These are phyloP conservation scores for Rhagium mordax DNA, from an alignment of 2,888 invertebrate species.

Conservation along the genomic window DNA sequence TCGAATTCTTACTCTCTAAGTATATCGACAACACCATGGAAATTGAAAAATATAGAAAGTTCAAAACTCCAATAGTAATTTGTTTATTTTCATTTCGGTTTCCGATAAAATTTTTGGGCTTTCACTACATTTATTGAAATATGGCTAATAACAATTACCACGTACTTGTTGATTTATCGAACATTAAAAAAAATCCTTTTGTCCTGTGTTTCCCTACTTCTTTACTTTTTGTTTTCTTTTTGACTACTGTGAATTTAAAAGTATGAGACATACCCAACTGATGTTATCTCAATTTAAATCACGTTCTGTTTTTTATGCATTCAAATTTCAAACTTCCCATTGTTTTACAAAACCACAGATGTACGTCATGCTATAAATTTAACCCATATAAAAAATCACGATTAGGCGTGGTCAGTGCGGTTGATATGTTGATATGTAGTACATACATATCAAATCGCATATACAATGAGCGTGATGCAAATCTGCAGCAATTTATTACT, in stretches of 20 bases:
- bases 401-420: slow-evolving; percentile 26
- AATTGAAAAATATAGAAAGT: too few relatives aligned
- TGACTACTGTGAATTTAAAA: background rate
- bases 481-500: background rate
- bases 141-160: too few relatives aligned
- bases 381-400: slow-evolving; percentile 21
- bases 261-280: slow-evolving; percentile 25
- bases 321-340: slow-evolving; percentile 28
- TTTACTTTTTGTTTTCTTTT: background rate
- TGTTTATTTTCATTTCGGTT: too few relatives aligned
- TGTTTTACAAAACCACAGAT: slow-evolving; percentile 29
- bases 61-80: too few relatives aligned
- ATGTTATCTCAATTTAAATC: slow-evolving; percentile 29
- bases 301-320: slow-evolving; percentile 25
- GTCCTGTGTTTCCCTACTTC: background rate
- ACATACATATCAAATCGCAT: background rate
- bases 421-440: background rate
- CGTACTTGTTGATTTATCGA: too few relatives aligned
- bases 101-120: too few relatives aligned
- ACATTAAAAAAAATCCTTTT: background rate
- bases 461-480: background rate
- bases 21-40: too few relatives aligned
- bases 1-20: too few relatives aligned
- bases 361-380: slow-evolving; percentile 20
- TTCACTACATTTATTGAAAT: too few relatives aligned